Evolutionary conservation across 2,113 vertebrate genomes (phyloP).

Genomic region (Microcebus tavaratra): DNA sequence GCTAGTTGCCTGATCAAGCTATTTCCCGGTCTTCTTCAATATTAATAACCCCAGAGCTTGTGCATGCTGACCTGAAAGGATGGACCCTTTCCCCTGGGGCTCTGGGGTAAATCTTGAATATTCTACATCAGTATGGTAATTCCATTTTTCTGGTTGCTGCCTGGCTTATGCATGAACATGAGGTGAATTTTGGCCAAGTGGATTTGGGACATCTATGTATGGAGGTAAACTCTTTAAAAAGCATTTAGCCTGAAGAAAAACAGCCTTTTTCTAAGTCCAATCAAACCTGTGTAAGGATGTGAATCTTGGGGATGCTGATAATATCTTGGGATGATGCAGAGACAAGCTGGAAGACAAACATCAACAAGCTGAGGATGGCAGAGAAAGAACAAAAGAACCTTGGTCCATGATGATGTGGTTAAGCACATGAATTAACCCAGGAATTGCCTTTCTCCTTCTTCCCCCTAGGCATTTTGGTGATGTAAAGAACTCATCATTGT

Average conservation of each 20-base stretch:
- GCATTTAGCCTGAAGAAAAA: background rate
- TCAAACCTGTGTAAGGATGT: background rate
- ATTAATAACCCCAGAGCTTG: background rate
- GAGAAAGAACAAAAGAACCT: background rate
- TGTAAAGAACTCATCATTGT: background rate
- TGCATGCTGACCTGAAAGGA: background rate
- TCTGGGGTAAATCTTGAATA: background rate
- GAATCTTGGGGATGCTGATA: background rate
- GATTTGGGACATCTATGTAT: background rate
- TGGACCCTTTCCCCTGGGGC: background rate
- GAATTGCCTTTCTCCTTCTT: background rate
- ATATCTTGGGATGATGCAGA: background rate
- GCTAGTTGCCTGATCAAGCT: background rate
- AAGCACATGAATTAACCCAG: background rate
- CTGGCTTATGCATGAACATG: background rate
- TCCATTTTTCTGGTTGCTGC: background rate
- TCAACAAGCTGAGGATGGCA: background rate
- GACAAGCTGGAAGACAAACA: background rate
- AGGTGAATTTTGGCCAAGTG: background rate
- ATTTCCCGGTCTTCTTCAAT: background rate
- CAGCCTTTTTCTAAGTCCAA: slow-evolving; percentile 6
- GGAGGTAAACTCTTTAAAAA: background rate
- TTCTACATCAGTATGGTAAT: background rate
- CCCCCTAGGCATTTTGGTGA: background rate
- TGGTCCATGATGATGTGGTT: background rate